A percentile compares a stretch with the other conserved stretches of the same genome.
These are phyloP conservation scores for Xyrauchen texanus DNA, from an alignment of 2,113 vertebrate species.

Conservation along the genomic window DNA sequence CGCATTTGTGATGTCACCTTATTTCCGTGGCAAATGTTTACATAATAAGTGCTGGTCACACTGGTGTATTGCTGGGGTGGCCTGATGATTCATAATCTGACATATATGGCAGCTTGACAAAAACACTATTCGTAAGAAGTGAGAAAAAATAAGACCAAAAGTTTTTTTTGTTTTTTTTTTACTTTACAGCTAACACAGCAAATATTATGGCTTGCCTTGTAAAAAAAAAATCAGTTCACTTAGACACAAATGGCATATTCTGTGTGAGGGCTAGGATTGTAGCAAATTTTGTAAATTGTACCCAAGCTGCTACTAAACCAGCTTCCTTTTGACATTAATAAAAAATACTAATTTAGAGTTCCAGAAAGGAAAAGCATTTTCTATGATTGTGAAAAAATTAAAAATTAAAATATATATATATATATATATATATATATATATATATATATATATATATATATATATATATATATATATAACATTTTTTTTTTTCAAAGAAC, in stretches of 20 bases:
- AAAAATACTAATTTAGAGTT: slow-evolving; percentile 65
- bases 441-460: too few species aligned
- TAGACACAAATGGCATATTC: slow-evolving; percentile 23
- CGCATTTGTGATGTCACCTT: too few species aligned
- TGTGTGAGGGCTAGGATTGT: slow-evolving; percentile 4
- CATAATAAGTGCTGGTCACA: not conserved
- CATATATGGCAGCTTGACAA: slow-evolving; percentile 12
- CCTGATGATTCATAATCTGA: slow-evolving; percentile 12
- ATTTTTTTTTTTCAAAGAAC: slow-evolving; percentile 65
- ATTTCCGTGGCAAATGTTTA: not conserved
- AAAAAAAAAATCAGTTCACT: not conserved
- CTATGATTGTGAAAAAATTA: slow-evolving; percentile 67
- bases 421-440: not conserved
- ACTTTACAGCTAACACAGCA: not conserved
- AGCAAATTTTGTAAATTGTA: slow-evolving; percentile 38
- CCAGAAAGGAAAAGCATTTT: slow-evolving; percentile 67
- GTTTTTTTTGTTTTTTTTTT: not conserved
- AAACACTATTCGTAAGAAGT: not conserved
- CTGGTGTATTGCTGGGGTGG: not conserved
- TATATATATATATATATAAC: too few species aligned
- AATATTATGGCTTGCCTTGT: not conserved
- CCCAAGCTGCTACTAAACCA: slow-evolving; percentile 72
- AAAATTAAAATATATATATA: slow-evolving; percentile 20
- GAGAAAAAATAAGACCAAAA: not conserved
- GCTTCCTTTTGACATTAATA: slow-evolving; percentile 66